phyloP scores from a whole-genome alignment of 2,113 vertebrate species.

The Tricholaema leucomelas region DNA sequence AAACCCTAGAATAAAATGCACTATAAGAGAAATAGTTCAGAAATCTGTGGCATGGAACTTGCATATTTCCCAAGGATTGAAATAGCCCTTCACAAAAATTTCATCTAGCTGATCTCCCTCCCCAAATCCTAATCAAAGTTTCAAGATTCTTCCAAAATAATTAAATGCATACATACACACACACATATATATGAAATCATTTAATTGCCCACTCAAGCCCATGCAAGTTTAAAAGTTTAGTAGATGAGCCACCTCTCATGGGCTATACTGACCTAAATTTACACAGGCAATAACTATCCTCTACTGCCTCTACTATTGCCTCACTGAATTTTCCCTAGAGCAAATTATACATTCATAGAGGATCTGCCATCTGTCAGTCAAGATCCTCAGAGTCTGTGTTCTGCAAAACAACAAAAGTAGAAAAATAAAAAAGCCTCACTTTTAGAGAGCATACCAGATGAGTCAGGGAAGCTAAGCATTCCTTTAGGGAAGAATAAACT shows the following conservation, averaged over 20 bases:
- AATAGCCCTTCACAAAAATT: neutral
- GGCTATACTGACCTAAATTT: neutral
- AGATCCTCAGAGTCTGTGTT: neutral
- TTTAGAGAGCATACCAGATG: conserved; percentile 7
- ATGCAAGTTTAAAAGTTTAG: neutral
- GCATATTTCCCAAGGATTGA: neutral
- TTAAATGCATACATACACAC: neutral
- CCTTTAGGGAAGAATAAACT: conserved; percentile 53
- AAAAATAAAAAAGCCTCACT: neutral
- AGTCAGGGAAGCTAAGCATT: neutral
- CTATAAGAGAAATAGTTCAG: neutral
- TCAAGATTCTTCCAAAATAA: neutral
- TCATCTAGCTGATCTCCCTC: neutral
- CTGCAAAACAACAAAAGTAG: neutral
- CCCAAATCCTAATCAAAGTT: neutral
- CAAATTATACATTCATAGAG: neutral
- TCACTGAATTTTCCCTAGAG: neutral
- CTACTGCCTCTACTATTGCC: neutral
- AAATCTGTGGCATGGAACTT: neutral
- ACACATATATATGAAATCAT: neutral
- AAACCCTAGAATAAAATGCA: neutral
- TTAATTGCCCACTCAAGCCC: conserved; percentile 41
- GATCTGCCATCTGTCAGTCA: neutral
- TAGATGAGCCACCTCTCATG: neutral
- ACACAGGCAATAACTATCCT: neutral